Evolutionary conservation across 2,888 invertebrate species (phyloP).

Genomic region (Leucophenga montana): DNA sequence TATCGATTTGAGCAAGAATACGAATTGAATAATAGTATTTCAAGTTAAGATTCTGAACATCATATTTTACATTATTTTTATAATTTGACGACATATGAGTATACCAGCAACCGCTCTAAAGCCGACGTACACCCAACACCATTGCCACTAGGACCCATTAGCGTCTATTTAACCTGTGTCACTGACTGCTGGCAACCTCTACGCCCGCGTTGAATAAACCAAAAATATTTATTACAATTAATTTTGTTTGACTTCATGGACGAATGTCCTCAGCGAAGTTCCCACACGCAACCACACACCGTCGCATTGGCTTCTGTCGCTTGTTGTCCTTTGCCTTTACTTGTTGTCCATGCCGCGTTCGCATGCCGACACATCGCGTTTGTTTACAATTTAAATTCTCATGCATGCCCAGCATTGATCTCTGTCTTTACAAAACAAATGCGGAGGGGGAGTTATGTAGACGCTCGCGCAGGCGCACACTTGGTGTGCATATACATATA

Average conservation of each 20-base stretch:
- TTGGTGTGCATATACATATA: too few species aligned
- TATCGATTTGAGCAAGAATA: too few species aligned
- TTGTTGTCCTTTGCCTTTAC: constrained; percentile 48
- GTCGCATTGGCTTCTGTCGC: background rate
- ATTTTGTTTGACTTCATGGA: constrained; percentile 49
- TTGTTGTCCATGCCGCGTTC: constrained; percentile 26
- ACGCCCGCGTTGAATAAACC: constrained; percentile 38
- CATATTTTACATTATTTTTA: too few species aligned
- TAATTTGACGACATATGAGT: too few species aligned
- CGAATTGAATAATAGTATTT: too few species aligned
- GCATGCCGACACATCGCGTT: constrained; percentile 55
- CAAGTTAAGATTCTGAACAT: too few species aligned
- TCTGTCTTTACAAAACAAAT: constrained; percentile 19
- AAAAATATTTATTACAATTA: constrained; percentile 23
- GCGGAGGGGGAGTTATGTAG: constrained; percentile 18
- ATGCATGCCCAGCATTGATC: constrained; percentile 48
- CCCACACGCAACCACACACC: constrained; percentile 53
- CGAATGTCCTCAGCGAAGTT: constrained; percentile 56
- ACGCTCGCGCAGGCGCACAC: constrained; percentile 31
- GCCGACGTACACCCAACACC: background rate
- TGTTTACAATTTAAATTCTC: constrained; percentile 64
- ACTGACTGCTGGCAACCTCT: constrained; percentile 39
- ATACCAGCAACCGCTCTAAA: too few species aligned
- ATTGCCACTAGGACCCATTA: constrained; percentile 43
- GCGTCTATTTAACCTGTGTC: constrained; percentile 46